phyloP scores from a whole-genome alignment of 2,113 vertebrate genomes.

The Choloepus hoffmanni region DNA sequence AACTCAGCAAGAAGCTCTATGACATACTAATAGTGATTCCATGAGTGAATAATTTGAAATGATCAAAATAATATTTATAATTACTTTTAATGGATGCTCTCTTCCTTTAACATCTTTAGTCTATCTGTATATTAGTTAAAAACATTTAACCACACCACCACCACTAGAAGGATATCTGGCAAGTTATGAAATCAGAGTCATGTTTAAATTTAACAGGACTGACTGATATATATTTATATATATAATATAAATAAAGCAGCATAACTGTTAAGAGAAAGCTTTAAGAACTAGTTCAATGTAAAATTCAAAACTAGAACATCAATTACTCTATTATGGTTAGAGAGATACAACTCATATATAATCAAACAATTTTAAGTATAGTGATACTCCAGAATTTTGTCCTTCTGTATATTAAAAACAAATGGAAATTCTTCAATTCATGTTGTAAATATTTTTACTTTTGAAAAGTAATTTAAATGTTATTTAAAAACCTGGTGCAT shows the following conservation, averaged over 20 bases:
- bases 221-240: background rate
- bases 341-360: background rate
- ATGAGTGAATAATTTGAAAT: background rate
- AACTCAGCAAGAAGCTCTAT: background rate
- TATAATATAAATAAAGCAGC: background rate
- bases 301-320: conserved; percentile 54
- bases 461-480: conserved; percentile 55
- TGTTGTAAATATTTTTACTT: conserved; percentile 49
- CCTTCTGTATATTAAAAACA: conserved; percentile 47
- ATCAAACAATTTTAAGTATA: conserved; percentile 31
- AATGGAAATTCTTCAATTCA: conserved; percentile 46
- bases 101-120: conserved; percentile 45
- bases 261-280: background rate
- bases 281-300: conserved; percentile 28
- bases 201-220: conserved; percentile 37
- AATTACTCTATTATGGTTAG: background rate
- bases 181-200: conserved; percentile 15
- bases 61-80: conserved; percentile 32
- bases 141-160: background rate
- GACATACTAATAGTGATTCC: background rate
- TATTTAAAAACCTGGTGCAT: conserved; percentile 27
- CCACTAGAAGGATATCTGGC: background rate
- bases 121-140: conserved; percentile 9
- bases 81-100: background rate
- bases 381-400: conserved; percentile 47